Evolutionary conservation across 2,113 vertebrate species (phyloP).

Genomic region (Onychorhynchus coronatus): DNA sequence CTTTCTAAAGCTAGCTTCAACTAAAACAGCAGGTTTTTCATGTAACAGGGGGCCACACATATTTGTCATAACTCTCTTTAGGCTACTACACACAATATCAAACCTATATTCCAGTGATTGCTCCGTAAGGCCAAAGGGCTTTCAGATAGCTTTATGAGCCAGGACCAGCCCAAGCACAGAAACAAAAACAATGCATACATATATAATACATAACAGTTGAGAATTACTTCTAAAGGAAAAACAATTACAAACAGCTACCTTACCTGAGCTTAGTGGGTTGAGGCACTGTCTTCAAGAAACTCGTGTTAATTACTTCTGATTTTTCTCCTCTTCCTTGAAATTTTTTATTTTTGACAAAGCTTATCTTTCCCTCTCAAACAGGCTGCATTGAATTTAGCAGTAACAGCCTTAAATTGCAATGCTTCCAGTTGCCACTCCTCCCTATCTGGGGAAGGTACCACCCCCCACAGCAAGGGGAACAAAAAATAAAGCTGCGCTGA

Average conservation of each 20-base stretch:
- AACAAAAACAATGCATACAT: neutral
- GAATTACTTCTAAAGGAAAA: neutral
- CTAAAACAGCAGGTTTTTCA: neutral
- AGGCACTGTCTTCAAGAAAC: neutral
- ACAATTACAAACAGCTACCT: neutral
- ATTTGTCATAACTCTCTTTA: neutral
- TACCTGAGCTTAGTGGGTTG: neutral
- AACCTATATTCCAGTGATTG: neutral
- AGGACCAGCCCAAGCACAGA: neutral
- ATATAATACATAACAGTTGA: neutral
- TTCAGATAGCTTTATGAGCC: neutral
- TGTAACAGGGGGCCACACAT: rapidly evolving
- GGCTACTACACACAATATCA: neutral
- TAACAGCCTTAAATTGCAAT: rapidly evolving
- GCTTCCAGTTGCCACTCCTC: neutral
- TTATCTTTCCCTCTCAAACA: too few relatives aligned
- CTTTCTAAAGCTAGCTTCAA: neutral
- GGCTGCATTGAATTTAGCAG: rapidly evolving
- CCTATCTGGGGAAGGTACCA: neutral
- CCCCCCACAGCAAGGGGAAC: neutral
- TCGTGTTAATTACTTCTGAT: rapidly evolving
- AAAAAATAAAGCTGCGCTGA: neutral
- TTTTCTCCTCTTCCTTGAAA: neutral
- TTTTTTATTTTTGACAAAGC: neutral
- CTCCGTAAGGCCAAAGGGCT: neutral